Base-by-base conservation (phyloP, 1,140 invertebrate species). In the Brachionus plicatilis region DNA sequence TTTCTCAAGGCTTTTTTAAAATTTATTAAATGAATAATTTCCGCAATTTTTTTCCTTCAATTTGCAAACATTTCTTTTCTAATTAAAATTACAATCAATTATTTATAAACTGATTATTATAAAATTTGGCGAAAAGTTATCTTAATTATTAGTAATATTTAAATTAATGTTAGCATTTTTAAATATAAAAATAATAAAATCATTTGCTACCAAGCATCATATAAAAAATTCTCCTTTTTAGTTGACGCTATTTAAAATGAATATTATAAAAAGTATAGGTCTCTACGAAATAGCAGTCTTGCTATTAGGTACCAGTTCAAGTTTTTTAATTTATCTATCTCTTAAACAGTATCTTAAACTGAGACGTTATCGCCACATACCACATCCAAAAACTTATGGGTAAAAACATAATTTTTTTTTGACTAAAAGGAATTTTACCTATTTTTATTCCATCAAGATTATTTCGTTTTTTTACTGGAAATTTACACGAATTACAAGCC, bases 391-490 rank as follows among this genome's bases (percentile, higher is more conserved):
- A 33, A 41, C 76, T 20, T 37, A 65, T 29, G 76, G 76, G 76
- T 80, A 80, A 68, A 68, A 27, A 0, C 27, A 37, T 1, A 12
- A 5, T 3, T 27, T 14, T 68, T 68, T 68, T 7, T 29, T 0
- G 2, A 37, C 33, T 1, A 7, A 5, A 37, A 37, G 33, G 2
- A 37, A 37, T 37, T 7, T 37, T 37, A 7, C 33, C 2, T 6
- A 37, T 7, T 37, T 37, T 37, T 7, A 6, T 37, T 29, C 0
- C 20, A 27, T 2, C 2, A 53, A 82, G 79, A 3, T 12, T 65
- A 20, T 65, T 68, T 65, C 20, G 79, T 12, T 82, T 82, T 68
- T 82, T 65, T 20, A 43, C 65, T 27, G 79, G 79, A 41, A 82
- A 82, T 27, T 66, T 65, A 14, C n/a, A 65, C 11, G 53, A 60